Conservation (phyloP, 2,888 invertebrate species). For the Hydriomena furcata region DNA sequence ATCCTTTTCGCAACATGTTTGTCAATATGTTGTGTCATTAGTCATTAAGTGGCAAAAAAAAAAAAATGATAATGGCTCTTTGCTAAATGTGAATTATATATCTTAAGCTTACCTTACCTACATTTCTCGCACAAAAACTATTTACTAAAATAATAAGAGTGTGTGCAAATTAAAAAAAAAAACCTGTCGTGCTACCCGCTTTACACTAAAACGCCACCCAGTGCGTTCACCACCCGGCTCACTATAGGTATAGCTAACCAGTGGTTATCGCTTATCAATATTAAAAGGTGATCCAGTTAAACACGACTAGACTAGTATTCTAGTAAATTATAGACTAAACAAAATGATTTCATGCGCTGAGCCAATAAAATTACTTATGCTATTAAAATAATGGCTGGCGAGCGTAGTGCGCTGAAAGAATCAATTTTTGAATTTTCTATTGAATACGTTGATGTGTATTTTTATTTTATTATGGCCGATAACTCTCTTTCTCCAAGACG, state of each 20-base stretch:
- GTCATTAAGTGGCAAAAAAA: no score
- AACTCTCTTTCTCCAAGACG: no score
- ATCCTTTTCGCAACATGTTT: no score
- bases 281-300: constrained; percentile 19
- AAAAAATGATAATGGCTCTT: no score
- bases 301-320: constrained; percentile 12
- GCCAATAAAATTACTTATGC: constrained; percentile 50
- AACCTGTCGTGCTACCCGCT: background rate
- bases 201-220: constrained; percentile 8
- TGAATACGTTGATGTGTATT: no score
- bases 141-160: no score
- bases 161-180: no score
- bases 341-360: constrained; percentile 37
- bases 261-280: constrained; percentile 14
- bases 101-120: no score
- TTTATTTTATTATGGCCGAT: no score
- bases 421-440: constrained; percentile 36
- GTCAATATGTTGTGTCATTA: no score
- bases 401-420: constrained; percentile 34
- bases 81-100: no score
- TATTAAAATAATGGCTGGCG: constrained; percentile 42
- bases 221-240: constrained; percentile 12
- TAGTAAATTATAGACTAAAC: constrained; percentile 43
- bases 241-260: background rate
- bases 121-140: no score